Percentiles rank a stretch among this genome's conserved stretches.
Conservation (phyloP, 2,113 vertebrate species). For the Barbus barbus region DNA sequence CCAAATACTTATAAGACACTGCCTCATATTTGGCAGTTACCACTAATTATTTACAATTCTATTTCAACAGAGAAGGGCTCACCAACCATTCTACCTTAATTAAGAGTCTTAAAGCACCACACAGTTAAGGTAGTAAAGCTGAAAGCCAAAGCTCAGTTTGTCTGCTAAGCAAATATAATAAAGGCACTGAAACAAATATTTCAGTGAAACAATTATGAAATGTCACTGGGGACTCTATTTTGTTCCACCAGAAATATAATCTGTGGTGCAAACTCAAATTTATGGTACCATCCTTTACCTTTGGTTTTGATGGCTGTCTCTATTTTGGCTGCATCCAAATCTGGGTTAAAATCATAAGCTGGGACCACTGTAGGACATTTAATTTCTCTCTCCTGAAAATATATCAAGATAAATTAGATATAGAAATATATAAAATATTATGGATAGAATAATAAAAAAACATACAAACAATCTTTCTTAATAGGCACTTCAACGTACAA, state of each 20-base stretch:
- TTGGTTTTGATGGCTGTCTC: conserved; percentile 94
- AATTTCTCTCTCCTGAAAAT: conserved; percentile 62
- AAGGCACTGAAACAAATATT: neutral
- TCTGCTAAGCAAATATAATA: conserved; percentile 14
- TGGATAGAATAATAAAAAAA: neutral
- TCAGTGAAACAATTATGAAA: neutral
- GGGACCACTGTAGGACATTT: conserved; percentile 67
- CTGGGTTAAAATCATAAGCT: conserved; percentile 81
- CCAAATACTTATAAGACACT: neutral
- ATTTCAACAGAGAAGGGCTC: neutral
- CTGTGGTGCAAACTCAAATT: neutral
- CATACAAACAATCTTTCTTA: neutral
- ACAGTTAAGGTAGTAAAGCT: neutral
- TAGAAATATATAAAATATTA: neutral
- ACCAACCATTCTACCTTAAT: neutral
- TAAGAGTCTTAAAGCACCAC: neutral
- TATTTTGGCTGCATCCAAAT: conserved; percentile 85
- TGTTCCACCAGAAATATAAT: neutral
- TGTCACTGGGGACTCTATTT: neutral
- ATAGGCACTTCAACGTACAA: neutral
- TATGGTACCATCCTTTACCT: conserved; percentile 70
- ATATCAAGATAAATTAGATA: no score
- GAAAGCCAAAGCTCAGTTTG: neutral
- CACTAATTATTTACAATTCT: neutral
- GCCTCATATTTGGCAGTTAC: neutral